These are phyloP conservation scores for Cyanoramphus novaezelandiae DNA, from an alignment of 2,113 vertebrate genomes.

Conservation along the genomic window DNA sequence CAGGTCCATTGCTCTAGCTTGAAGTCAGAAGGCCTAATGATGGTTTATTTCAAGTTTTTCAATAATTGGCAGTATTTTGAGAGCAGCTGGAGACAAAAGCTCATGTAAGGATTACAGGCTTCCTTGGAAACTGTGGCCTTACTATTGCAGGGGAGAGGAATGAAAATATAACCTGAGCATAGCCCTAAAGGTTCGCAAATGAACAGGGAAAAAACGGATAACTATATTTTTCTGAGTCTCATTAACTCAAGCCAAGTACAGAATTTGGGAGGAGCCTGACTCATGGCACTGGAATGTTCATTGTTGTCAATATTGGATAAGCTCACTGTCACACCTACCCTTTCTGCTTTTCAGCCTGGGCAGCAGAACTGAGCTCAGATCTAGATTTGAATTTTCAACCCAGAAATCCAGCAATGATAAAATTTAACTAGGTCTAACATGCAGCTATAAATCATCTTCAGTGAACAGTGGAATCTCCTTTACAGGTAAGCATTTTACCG, in stretches of 20 bases:
- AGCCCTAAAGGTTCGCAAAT: background rate
- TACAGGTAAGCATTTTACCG: background rate
- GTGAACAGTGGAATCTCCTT: background rate
- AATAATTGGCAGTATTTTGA: constrained; percentile 9
- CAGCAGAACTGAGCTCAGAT: background rate
- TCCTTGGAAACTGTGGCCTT: background rate
- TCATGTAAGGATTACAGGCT: background rate
- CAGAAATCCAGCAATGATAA: background rate
- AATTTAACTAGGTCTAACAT: background rate
- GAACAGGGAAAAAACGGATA: background rate
- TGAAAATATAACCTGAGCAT: background rate
- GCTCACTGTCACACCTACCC: background rate
- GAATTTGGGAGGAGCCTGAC: background rate
- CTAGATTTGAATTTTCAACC: background rate
- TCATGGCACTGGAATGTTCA: background rate
- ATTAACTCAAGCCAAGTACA: background rate
- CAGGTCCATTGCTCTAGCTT: background rate
- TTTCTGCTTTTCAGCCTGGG: background rate
- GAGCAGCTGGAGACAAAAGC: constrained; percentile 42
- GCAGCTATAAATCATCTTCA: background rate
- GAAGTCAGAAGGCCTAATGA: background rate
- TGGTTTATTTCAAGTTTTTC: background rate
- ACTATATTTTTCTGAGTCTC: background rate
- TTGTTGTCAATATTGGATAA: background rate
- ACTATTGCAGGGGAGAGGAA: background rate